Evolutionary conservation across 2,797 vertebrate genomes (phyloP).

Genomic region (Danio aesculapii): DNA sequence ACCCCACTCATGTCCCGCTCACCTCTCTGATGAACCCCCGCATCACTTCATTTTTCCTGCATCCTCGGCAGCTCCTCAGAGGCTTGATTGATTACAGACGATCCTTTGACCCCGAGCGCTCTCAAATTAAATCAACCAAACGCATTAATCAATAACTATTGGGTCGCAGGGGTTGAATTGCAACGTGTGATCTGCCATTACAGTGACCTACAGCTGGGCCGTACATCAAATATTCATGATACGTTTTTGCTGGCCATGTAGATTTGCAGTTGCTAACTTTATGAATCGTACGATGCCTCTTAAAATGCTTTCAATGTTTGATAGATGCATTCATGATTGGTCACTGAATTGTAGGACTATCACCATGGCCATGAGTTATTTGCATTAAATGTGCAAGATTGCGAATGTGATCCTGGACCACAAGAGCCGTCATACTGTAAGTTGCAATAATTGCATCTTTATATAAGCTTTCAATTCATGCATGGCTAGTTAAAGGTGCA

Average conservation of each 20-base stretch:
- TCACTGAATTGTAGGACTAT: no score
- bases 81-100: slow-evolving; percentile 41
- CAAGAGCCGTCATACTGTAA: no score
- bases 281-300: neutral
- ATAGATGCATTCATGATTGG: no score
- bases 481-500: no score
- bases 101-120: slow-evolving; percentile 46
- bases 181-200: slow-evolving; percentile 5
- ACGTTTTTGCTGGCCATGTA: neutral
- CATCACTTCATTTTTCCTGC: slow-evolving; percentile 40
- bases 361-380: no score
- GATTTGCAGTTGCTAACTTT: neutral
- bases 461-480: no score
- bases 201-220: slow-evolving; percentile 5
- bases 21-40: slow-evolving; percentile 31
- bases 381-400: no score
- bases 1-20: slow-evolving; percentile 24
- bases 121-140: slow-evolving; percentile 56
- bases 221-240: slow-evolving; percentile 38
- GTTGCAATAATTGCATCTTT: no score
- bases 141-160: slow-evolving; percentile 56
- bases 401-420: no score
- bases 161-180: slow-evolving; percentile 45
- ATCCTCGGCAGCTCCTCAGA: slow-evolving; percentile 35
- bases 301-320: no score